Evolutionary conservation across 1,140 invertebrate species (phyloP), one percentile per base, ranked within the genome.

Genomic region (Pogonognathellus flavescens): DNA sequence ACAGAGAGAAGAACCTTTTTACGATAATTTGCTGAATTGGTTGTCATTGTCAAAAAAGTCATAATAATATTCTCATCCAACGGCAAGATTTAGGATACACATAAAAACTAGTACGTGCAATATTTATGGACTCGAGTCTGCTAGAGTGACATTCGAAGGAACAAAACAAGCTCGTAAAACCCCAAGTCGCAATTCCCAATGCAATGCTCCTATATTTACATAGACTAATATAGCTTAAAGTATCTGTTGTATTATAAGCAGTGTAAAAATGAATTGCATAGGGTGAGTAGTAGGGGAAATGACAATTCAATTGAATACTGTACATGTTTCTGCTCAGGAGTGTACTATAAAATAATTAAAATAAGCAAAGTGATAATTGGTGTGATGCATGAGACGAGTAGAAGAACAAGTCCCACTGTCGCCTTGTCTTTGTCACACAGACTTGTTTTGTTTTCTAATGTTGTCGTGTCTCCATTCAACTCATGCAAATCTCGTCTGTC

Each of bases 21-120:
- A 76, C 70, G 70, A 76, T 76, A 76, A 76, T 76, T 76, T 76
- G 14, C 41, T n/a, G 70, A 31, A 76, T 76, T 76, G 41, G 70
- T 76, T 76, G 25, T 50, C 31, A 49, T 50, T 76, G 70, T 76
- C 70, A 76, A 76, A 76, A 76, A 49, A 76, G 70, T 76, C 70
- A 31, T 76, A 76, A 76, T 76, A 76, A 49, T 66, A 66, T 50
- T 76, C 70, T 7, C n/a, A 49, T 41, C n/a, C 5, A 18, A 76
- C 25, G 49, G 49, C 9, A 41, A 31, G 16, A 31, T 62, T 76
- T 7, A 16, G 2, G 31, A 76, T 50, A n/a, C 53, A 57, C n/a
- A 57, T n/a, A 57, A 14, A 57, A 14, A 31, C 18, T 41, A 25
- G 22, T 70, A 70, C 20, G 66, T 70, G 14, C 20, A 76, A 31